Conservation (phyloP, 2,888 invertebrate genomes). For the Agapostemon virescens region DNA sequence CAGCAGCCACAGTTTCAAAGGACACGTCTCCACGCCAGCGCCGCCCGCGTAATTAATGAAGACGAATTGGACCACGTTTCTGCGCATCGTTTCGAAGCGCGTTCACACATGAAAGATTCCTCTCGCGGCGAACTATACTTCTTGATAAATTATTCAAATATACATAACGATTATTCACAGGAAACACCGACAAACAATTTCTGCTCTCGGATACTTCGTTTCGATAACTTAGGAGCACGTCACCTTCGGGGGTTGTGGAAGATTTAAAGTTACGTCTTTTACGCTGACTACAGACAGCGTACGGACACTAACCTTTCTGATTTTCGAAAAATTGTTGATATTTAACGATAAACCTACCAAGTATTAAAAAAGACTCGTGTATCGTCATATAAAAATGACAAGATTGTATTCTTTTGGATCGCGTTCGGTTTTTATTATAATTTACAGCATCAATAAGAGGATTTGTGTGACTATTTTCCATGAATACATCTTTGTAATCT, state of each 20-base stretch:
- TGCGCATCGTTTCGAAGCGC: conserved; percentile 24
- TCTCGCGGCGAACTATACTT: conserved; percentile 23
- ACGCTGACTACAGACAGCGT: too few relatives aligned
- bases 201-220: neutral
- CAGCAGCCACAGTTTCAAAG: conserved; percentile 39
- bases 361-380: too few relatives aligned
- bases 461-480: too few relatives aligned
- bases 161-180: conserved; percentile 24
- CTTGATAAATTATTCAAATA: conserved; percentile 41
- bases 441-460: too few relatives aligned
- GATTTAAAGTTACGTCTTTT: neutral
- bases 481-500: too few relatives aligned
- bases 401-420: too few relatives aligned
- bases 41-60: conserved; percentile 53
- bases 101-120: conserved; percentile 36
- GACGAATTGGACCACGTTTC: conserved; percentile 45
- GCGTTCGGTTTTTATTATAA: too few relatives aligned
- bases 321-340: too few relatives aligned
- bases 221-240: neutral
- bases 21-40: conserved; percentile 11
- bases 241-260: neutral
- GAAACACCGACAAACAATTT: conserved; percentile 1
- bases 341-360: too few relatives aligned
- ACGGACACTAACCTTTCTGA: too few relatives aligned
- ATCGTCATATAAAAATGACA: too few relatives aligned